A percentile compares a stretch with the other conserved stretches of the same genome.
Evolutionary conservation across 2,113 vertebrate species (phyloP).

Genomic region (Haliaeetus leucogaster): DNA sequence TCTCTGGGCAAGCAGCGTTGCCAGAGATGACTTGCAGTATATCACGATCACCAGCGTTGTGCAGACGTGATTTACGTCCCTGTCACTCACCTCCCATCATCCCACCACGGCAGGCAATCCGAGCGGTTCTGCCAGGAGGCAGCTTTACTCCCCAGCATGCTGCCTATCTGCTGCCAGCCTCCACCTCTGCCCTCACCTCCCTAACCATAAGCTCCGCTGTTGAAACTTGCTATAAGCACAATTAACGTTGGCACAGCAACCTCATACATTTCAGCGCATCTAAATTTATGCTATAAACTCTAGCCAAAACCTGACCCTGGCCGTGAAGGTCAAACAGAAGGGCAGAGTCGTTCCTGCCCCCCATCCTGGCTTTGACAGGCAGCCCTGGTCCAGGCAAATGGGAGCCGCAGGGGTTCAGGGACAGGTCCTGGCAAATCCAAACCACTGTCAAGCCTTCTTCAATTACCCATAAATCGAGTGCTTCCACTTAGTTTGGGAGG

Average conservation of each 20-base stretch:
- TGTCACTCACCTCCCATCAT: background rate
- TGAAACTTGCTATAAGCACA: background rate
- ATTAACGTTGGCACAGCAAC: background rate
- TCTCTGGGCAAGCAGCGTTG: background rate
- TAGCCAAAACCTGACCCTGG: background rate
- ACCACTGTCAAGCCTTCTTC: background rate
- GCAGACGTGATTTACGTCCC: accelerated
- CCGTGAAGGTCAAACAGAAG: background rate
- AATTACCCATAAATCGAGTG: background rate
- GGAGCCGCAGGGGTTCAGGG: background rate
- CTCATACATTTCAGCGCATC: background rate
- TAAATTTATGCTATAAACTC: background rate
- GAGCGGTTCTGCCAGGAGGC: background rate
- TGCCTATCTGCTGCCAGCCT: background rate
- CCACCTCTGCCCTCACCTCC: background rate
- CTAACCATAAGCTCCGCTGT: background rate
- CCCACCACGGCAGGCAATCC: background rate
- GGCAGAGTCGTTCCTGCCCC: background rate
- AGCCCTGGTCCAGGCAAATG: background rate
- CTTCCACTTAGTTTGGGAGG: background rate
- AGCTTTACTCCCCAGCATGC: background rate
- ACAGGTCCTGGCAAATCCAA: background rate
- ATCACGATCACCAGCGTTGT: accelerated
- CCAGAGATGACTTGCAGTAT: background rate
- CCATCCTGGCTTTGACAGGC: background rate